Base-by-base conservation (phyloP, 2,797 vertebrate genomes). In the Falco biarmicus region DNA sequence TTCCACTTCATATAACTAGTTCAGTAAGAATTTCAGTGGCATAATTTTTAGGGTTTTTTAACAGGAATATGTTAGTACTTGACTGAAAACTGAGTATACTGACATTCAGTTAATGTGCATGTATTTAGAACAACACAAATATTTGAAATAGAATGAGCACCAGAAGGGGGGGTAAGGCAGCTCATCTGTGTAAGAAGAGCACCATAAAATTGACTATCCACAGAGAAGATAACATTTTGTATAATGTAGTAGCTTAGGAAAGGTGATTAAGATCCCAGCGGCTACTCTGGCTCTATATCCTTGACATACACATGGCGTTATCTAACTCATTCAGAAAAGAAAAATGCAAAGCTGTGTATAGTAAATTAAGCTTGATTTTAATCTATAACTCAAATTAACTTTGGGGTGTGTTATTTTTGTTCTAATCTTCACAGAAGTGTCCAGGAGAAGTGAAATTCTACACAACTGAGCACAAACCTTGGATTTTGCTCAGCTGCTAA, bases 221-320 rank as follows among this genome's bases (percentile, higher is more conserved):
- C n/a, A 60, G 15, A 50, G 8, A 51, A 41, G 7, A 66, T 51
- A 71, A 43, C 10, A 63, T 76, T 76, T 37, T 37, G 4, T 63
- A 24, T 69, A 39, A 37, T 8, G 8, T 25, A 37, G 31, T 63
- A 63, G 6, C 34, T 71, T 84, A 31, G 7, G 28, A 61, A 71
- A 57, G n/a, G 7, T 60, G 29, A 48, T 56, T 47, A 81, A 66
- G 12, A 45, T 29, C 24, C 14, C 29, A 61, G 13, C 20, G 15
- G 11, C 17, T 63, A 39, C 28, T 59, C 15, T 73, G 28, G 5
- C 18, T 54, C n/a, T 59, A 8, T 32, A n/a, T 28, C n/a, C 21
- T 66, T 5, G 0, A n/a, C 37, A 80, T 4, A 32, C 5, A 29
- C 14, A 11, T 4, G 9, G 3, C 1, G 0, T 21, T 84, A 65